Conservation (phyloP, 2,888 invertebrate species). For the Branchellion lobata region DNA sequence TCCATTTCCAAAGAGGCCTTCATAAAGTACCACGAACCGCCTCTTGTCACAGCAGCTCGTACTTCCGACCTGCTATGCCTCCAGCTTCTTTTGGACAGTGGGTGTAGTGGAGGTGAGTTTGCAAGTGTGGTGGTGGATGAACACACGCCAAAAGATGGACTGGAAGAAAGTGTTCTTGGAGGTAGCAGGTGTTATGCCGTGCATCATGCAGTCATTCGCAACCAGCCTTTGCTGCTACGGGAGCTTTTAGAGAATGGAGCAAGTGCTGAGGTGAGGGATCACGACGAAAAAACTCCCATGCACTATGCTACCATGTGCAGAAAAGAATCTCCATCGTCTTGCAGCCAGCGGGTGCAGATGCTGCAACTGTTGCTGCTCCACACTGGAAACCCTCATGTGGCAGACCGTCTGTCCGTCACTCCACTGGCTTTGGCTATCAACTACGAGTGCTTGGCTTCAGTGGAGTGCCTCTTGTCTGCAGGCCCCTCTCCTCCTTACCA, state of each 20-base stretch:
- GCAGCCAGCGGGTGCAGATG: background rate
- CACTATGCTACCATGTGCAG: background rate
- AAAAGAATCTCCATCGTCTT: background rate
- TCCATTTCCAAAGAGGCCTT: background rate
- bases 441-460: background rate
- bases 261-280: background rate
- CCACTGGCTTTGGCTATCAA: background rate
- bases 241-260: background rate
- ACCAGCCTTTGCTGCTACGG: background rate
- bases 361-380: background rate
- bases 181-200: background rate
- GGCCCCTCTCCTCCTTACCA: background rate
- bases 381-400: background rate
- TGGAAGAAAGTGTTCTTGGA: background rate
- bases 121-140: background rate
- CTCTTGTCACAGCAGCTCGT: background rate
- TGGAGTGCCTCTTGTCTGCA: background rate
- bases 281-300: background rate
- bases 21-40: conserved; percentile 7
- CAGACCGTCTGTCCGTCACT: background rate
- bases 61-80: background rate
- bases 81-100: background rate
- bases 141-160: background rate
- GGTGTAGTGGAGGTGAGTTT: background rate
- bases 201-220: background rate